A percentile compares a stretch with the other conserved stretches of the same genome.
These are phyloP conservation scores for Upupa epops DNA, from an alignment of 2,113 vertebrate genomes.

Conservation along the genomic window DNA sequence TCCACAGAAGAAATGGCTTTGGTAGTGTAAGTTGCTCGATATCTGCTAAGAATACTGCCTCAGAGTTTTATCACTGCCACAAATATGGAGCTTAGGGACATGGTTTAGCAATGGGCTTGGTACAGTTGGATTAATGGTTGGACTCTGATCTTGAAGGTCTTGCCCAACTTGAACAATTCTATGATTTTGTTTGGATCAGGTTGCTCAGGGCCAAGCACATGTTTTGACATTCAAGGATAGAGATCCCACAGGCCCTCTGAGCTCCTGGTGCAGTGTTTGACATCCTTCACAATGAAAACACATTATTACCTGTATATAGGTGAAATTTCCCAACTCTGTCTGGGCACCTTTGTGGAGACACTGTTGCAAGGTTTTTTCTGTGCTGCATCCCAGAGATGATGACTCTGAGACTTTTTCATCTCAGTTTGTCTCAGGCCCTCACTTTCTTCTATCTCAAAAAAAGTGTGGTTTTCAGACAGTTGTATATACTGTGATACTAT, in stretches of 20 bases:
- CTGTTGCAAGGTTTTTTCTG: background rate
- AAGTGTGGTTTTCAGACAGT: background rate
- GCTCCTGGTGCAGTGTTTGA: too few species aligned
- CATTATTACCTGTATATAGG: accelerated
- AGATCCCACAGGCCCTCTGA: too few species aligned
- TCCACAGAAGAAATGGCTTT: background rate
- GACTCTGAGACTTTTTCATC: background rate
- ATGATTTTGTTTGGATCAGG: too few species aligned
- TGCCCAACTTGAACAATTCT: too few species aligned
- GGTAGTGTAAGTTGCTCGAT: background rate
- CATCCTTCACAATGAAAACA: background rate
- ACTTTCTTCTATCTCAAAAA: background rate
- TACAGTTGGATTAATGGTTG: too few species aligned
- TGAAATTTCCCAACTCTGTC: background rate
- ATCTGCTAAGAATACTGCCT: background rate
- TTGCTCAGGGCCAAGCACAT: too few species aligned
- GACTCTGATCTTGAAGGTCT: too few species aligned
- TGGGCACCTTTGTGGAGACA: background rate
- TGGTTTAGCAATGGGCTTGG: too few species aligned
- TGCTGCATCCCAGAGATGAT: background rate
- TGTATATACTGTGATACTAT: background rate
- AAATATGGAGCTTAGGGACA: too few species aligned
- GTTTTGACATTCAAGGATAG: too few species aligned
- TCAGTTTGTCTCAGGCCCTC: background rate
- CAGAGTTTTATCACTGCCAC: background rate